A percentile compares a stretch with the other conserved stretches of the same genome.
Evolutionary conservation across 2,113 vertebrate species (phyloP).

Genomic region (Calyptomena viridis): DNA sequence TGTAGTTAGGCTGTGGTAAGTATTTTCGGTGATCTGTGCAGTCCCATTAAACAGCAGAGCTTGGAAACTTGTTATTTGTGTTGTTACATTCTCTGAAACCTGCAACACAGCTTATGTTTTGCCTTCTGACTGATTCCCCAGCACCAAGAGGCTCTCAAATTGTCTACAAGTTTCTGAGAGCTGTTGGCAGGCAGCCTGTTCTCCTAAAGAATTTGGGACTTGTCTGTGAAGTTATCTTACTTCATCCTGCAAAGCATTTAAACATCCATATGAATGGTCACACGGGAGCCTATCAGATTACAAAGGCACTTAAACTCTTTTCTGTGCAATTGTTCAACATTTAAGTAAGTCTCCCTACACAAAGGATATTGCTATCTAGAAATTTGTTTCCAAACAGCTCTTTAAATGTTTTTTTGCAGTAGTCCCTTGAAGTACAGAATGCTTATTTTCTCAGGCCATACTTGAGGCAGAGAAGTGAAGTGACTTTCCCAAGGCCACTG

Average conservation of each 20-base stretch:
- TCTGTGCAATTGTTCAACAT: neutral
- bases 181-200: neutral
- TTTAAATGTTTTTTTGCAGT: neutral
- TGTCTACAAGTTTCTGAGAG: neutral
- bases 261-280: fast-evolving
- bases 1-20: neutral
- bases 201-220: neutral
- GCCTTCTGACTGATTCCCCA: neutral
- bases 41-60: neutral
- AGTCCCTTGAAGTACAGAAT: neutral
- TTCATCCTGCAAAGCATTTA: neutral
- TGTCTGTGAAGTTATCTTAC: neutral
- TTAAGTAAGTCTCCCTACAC: neutral
- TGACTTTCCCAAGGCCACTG: neutral
- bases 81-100: neutral
- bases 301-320: neutral
- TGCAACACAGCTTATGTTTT: neutral
- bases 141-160: neutral
- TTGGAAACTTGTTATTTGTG: neutral
- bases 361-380: neutral
- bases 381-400: neutral
- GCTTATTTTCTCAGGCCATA: neutral
- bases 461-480: neutral
- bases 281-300: neutral
- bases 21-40: neutral